Evolutionary conservation across 2,113 vertebrate species (phyloP), one percentile per base, ranked within the genome.

Genomic region (Halichoeres trimaculatus): DNA sequence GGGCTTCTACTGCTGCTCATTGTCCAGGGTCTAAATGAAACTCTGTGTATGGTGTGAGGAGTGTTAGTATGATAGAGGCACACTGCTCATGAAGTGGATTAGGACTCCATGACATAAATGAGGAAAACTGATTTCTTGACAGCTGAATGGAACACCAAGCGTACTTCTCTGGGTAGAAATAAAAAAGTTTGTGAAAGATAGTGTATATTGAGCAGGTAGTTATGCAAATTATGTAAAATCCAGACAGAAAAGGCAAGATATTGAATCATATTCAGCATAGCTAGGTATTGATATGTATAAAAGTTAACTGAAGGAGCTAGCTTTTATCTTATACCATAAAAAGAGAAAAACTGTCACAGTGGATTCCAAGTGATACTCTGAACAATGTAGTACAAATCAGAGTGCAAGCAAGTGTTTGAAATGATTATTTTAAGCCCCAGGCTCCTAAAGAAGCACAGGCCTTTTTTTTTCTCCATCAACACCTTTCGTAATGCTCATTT

Each of bases 1-100:
- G 92, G 89, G 85, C 91, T 93, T 92, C 82, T 88, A 80, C 74
- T 80, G 85, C 53, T 75, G 68, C 88, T 89, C 83, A 89, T 85
- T 89, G 82, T 88, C 72, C 69, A 47, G 73, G 76, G 87, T 89
- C 78, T 77, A 81, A 88, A 85, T 80, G 68, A 88, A 89, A 85
- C 66, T 8, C 2, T 83, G 75, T 48, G 67, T 71, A 72, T 69
- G 79, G 68, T 90, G 84, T 56, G 72, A 81, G 78, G 85, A 60
- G 78, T 35, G 51, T 82, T 76, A 76, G 78, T 54, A 60, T 74
- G 80, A 75, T 80, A 78, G 70, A 62, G 52, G 41, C n/a, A 56
- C 68, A 76, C 52, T 56, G 54, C 38, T 56, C 45, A 68, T 70
- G 43, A 24, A 40, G 24, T 63, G 48, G 43, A 69, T 16, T 22